Conservation (phyloP, 2,888 invertebrate species). For the Drosophila meridionalis region DNA sequence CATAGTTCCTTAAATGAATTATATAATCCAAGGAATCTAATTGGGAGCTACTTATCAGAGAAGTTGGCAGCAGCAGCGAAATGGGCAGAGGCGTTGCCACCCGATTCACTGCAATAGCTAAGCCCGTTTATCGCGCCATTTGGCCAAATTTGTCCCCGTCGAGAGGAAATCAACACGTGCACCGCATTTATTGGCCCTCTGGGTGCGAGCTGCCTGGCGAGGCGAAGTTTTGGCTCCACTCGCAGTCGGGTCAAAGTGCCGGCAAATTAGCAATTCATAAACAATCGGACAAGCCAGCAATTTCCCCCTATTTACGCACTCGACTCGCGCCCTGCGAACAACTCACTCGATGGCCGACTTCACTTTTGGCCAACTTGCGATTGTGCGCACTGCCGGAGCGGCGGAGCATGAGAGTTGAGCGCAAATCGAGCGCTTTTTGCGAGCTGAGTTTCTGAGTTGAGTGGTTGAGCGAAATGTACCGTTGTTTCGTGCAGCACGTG, state of each 20-base stretch:
- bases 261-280: conserved; percentile 48
- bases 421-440: neutral
- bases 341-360: conserved; percentile 17
- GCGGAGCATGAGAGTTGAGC: neutral
- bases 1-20: neutral
- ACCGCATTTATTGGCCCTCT: conserved; percentile 32
- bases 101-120: neutral
- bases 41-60: neutral
- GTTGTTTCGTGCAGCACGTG: conserved; percentile 43
- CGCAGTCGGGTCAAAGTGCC: conserved; percentile 21
- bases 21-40: neutral
- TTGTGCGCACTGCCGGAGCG: conserved; percentile 37
- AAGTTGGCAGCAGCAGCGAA: neutral
- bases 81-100: neutral
- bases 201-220: conserved; percentile 18
- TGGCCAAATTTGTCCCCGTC: conserved; percentile 39
- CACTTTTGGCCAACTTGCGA: conserved; percentile 19
- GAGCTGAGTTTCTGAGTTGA: conserved; percentile 11
- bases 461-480: conserved; percentile 43
- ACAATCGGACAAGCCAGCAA: conserved; percentile 23
- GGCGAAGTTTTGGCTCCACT: conserved; percentile 2
- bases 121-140: conserved; percentile 24
- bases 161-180: conserved; percentile 51
- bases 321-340: neutral
- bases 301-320: conserved; percentile 40